phyloP scores from a whole-genome alignment of 2,113 vertebrate genomes.

The Petroica traversi region DNA sequence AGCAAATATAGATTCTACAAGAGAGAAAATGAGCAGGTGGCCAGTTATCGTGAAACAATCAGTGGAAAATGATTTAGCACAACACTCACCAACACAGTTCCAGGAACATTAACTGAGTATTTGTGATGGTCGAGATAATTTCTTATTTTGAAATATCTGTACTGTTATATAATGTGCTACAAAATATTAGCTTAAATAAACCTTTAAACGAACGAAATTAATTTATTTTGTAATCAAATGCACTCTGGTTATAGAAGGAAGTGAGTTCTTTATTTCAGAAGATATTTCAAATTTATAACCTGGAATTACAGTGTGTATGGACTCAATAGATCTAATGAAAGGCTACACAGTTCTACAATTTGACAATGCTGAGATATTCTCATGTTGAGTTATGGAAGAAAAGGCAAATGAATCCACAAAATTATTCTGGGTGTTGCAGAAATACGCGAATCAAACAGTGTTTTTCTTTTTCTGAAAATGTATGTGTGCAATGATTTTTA shows the following conservation, averaged over 20 bases:
- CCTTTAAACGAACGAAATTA: background rate
- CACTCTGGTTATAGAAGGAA: background rate
- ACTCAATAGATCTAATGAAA: conserved; percentile 37
- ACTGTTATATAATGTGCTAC: background rate
- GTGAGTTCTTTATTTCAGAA: background rate
- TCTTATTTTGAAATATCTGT: background rate
- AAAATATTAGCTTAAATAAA: background rate
- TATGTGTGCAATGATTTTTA: conserved; percentile 14
- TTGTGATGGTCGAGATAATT: background rate
- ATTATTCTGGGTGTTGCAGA: background rate
- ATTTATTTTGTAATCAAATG: background rate
- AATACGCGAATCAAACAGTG: background rate
- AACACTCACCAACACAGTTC: background rate
- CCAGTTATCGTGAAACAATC: background rate
- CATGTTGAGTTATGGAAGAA: background rate
- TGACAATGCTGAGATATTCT: background rate
- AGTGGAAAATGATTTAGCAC: background rate
- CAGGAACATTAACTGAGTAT: background rate
- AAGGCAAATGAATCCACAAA: background rate
- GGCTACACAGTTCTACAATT: background rate
- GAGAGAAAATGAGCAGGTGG: background rate
- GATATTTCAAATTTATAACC: conserved; percentile 44
- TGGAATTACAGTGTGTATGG: background rate
- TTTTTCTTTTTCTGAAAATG: conserved; percentile 17
- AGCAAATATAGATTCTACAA: background rate